Evolutionary conservation across 2,113 vertebrate genomes (phyloP).

Genomic region (Picathartes gymnocephalus): DNA sequence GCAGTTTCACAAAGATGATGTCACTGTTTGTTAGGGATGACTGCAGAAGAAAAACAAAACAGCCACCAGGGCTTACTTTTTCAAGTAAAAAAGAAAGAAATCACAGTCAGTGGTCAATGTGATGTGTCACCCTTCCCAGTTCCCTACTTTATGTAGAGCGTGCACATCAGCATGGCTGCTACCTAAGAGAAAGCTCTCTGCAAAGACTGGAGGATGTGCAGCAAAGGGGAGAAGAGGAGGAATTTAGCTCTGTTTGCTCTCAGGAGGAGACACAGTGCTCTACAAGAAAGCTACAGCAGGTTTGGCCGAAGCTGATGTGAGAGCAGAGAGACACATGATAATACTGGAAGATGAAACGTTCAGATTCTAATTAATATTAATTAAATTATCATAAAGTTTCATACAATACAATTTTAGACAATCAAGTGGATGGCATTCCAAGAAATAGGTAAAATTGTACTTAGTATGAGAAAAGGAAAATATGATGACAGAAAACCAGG

Average conservation of each 20-base stretch:
- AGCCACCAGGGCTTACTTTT: neutral
- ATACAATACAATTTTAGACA: neutral
- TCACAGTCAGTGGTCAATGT: neutral
- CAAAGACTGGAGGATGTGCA: neutral
- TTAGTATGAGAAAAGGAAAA: neutral
- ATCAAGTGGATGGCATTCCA: neutral
- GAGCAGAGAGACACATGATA: neutral
- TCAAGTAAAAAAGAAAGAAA: neutral
- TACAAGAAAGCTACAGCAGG: neutral
- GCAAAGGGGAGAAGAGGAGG: neutral
- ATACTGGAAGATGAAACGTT: neutral
- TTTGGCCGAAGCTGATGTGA: neutral
- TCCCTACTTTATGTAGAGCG: neutral
- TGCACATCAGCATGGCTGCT: too few relatives aligned
- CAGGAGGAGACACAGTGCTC: neutral
- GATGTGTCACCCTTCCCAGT: neutral
- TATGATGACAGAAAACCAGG: neutral
- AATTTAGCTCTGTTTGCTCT: neutral
- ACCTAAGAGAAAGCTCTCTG: too few relatives aligned
- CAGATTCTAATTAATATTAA: neutral
- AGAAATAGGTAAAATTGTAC: neutral
- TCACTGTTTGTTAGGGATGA: constrained; percentile 88
- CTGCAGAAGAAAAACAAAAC: constrained; percentile 77
- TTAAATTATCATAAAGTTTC: neutral
- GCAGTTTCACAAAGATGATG: constrained; percentile 93